Conservation (phyloP, 2,797 vertebrate genomes). For the Acropternis orthonyx region DNA sequence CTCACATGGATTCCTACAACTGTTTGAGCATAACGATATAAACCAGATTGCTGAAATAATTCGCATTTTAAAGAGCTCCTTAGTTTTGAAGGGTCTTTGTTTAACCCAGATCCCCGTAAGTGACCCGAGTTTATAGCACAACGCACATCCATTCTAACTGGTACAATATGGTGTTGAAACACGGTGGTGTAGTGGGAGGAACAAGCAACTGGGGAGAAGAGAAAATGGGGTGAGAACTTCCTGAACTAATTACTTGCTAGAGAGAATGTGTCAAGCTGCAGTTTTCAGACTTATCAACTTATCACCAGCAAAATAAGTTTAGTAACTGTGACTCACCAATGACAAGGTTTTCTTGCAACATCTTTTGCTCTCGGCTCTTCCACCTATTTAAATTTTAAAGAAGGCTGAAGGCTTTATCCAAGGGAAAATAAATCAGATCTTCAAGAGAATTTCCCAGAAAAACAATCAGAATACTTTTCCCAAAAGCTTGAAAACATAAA, state of each 20-base stretch:
- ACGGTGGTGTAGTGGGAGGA: not conserved
- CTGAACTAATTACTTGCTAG: slow-evolving; percentile 11
- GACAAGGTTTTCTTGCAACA: not conserved
- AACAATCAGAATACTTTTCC: not conserved
- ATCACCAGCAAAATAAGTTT: slow-evolving; percentile 1
- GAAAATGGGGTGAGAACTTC: slow-evolving; percentile 46
- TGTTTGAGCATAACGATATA: not conserved
- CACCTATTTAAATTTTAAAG: not conserved
- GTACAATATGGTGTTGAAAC: not conserved
- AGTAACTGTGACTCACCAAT: slow-evolving; percentile 46
- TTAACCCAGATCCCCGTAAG: not conserved
- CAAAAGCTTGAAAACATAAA: not conserved
- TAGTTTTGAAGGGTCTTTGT: not conserved
- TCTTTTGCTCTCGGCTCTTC: not conserved
- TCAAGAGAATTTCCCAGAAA: not conserved
- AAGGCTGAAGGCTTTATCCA: not conserved
- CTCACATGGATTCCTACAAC: not conserved
- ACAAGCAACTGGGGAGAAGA: not conserved
- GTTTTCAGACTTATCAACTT: not conserved
- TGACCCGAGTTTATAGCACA: not conserved
- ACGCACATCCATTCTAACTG: not conserved
- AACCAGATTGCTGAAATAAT: not conserved
- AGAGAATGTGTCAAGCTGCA: not conserved
- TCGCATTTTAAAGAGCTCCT: not conserved
- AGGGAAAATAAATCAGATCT: not conserved